Percentiles rank a stretch among this genome's conserved stretches.
Conservation (phyloP, 2,888 invertebrate species). For the Drosophila pseudotakahashii region DNA sequence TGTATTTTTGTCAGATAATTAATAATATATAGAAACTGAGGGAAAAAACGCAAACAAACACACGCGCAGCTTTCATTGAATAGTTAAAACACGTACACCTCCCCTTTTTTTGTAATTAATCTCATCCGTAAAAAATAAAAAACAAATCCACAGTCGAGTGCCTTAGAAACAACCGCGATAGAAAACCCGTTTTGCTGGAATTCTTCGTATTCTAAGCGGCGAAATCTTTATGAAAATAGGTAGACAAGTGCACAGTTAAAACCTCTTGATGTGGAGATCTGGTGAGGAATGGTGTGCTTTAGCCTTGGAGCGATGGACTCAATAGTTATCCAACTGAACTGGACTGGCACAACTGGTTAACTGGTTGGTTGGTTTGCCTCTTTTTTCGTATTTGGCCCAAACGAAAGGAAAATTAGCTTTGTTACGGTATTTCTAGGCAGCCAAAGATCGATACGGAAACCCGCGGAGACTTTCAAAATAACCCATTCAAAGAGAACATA, state of each 20-base stretch:
- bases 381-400: slow-evolving; percentile 11
- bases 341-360: slow-evolving; percentile 35
- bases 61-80: slow-evolving; percentile 12
- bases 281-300: slow-evolving; percentile 21
- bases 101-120: slow-evolving; percentile 22
- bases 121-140: neutral
- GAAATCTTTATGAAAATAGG: slow-evolving; percentile 11
- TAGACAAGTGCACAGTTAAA: slow-evolving; percentile 15
- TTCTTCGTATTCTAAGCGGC: neutral
- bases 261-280: slow-evolving; percentile 13
- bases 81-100: slow-evolving; percentile 21
- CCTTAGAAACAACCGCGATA: slow-evolving; percentile 14
- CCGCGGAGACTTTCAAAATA: slow-evolving; percentile 17
- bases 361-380: slow-evolving; percentile 29
- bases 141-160: slow-evolving; percentile 11
- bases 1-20: neutral
- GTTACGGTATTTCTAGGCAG: neutral
- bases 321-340: slow-evolving; percentile 19
- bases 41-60: slow-evolving; percentile 5
- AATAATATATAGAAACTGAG: neutral
- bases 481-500: slow-evolving; percentile 22
- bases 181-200: slow-evolving; percentile 17
- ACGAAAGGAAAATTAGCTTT: slow-evolving; percentile 23
- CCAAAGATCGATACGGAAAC: slow-evolving; percentile 12
- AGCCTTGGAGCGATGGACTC: slow-evolving; percentile 25